Conservation (phyloP, 2,113 vertebrate genomes). For the Hypanus sabinus region DNA sequence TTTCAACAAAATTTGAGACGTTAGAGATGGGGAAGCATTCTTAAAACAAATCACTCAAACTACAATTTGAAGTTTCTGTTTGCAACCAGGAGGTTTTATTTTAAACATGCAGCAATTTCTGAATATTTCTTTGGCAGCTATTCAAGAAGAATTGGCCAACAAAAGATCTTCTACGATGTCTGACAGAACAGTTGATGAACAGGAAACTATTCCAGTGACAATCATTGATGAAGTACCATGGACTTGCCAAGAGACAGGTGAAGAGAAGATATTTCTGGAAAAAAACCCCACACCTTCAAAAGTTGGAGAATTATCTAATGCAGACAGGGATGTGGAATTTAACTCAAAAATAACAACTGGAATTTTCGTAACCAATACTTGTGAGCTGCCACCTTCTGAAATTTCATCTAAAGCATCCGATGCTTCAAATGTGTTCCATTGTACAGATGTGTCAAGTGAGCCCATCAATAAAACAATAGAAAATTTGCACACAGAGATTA, state of each 20-base stretch:
- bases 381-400: neutral
- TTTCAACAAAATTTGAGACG: neutral
- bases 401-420: neutral
- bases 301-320: neutral
- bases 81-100: neutral
- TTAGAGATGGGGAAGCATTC: neutral
- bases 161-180: neutral
- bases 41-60: neutral
- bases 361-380: neutral
- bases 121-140: neutral
- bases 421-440: neutral
- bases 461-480: constrained; percentile 13
- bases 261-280: constrained; percentile 18
- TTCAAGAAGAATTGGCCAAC: neutral
- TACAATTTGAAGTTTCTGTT: neutral
- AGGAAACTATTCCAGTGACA: constrained; percentile 71
- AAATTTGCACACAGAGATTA: neutral
- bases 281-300: neutral
- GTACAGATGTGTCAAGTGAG: neutral
- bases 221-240: constrained; percentile 69
- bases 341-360: neutral
- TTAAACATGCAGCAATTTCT: neutral
- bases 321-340: neutral
- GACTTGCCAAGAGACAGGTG: neutral
- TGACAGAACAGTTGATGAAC: constrained; percentile 3